phyloP scores from a whole-genome alignment of 2,113 vertebrate species.

The Neotoma lepida region DNA sequence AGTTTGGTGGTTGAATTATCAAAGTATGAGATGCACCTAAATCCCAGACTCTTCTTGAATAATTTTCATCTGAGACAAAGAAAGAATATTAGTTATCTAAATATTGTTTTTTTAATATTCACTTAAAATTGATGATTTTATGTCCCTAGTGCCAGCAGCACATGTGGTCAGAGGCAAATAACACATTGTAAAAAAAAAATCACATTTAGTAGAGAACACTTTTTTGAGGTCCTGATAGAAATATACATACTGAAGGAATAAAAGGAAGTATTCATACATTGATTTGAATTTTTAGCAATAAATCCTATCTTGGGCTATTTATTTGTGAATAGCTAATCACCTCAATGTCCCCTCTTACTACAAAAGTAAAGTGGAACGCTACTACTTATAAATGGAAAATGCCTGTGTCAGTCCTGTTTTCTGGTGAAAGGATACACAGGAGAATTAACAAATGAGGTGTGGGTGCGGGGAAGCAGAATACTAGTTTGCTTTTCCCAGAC shows the following conservation, averaged over 20 bases:
- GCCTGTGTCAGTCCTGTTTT: conserved; percentile 37
- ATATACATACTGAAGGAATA: neutral
- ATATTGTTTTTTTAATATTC: neutral
- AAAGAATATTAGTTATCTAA: conserved; percentile 1
- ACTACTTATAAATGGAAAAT: conserved; percentile 56
- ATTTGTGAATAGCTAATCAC: conserved; percentile 55
- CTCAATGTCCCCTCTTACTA: conserved; percentile 49
- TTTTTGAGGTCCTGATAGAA: conserved; percentile 28
- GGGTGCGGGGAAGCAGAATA: neutral
- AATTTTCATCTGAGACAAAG: neutral
- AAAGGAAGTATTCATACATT: neutral
- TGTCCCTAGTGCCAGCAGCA: neutral
- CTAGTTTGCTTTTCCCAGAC: conserved; percentile 36
- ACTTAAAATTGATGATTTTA: conserved; percentile 35
- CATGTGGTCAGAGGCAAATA: conserved; percentile 24
- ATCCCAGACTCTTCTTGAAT: neutral
- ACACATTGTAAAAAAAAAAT: conserved; percentile 16
- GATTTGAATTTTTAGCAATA: conserved; percentile 31
- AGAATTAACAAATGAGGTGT: neutral
- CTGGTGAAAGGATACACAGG: conserved; percentile 11
- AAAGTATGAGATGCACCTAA: conserved; percentile 7
- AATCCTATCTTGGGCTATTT: conserved; percentile 41
- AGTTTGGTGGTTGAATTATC: neutral
- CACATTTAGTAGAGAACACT: neutral
- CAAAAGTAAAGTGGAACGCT: conserved; percentile 4